phyloP scores from a whole-genome alignment of 2,888 invertebrate genomes.

The Onchidella celtica region DNA sequence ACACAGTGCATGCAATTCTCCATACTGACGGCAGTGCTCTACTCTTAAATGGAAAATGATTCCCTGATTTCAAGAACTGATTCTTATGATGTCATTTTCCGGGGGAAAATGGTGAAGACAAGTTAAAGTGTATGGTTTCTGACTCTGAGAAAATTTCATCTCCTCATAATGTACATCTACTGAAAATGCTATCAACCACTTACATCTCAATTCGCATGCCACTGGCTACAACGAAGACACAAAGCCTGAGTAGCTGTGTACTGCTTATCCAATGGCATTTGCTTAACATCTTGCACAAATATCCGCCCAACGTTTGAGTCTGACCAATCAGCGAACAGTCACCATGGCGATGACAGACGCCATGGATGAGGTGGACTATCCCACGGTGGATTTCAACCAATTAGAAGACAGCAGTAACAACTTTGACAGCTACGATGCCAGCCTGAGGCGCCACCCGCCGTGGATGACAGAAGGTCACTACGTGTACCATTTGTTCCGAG shows the following conservation, averaged over 20 bases:
- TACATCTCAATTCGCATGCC: no score
- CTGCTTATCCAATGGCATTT: conserved; percentile 1
- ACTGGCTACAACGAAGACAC: not conserved
- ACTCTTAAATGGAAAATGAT: no score
- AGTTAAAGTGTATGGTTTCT: no score
- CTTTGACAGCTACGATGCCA: conserved; percentile 41
- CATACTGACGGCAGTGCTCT: no score
- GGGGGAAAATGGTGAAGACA: no score
- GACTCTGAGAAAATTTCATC: no score
- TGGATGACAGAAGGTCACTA: conserved; percentile 70
- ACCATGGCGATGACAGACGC: conserved; percentile 62
- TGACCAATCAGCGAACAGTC: not conserved
- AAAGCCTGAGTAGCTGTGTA: not conserved
- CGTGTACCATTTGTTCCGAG: conserved; percentile 65
- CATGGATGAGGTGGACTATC: conserved; percentile 69
- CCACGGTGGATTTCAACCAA: conserved; percentile 62
- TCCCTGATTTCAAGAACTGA: no score
- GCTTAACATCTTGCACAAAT: not conserved
- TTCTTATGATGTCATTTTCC: no score
- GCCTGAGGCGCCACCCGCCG: conserved; percentile 63
- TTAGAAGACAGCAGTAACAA: conserved; percentile 42
- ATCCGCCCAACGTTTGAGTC: not conserved
- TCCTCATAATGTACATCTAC: no score
- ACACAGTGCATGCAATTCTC: no score
- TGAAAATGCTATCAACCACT: no score